phyloP scores from a whole-genome alignment of 2,888 invertebrate genomes.

The Orthonychiurus folsomi region DNA sequence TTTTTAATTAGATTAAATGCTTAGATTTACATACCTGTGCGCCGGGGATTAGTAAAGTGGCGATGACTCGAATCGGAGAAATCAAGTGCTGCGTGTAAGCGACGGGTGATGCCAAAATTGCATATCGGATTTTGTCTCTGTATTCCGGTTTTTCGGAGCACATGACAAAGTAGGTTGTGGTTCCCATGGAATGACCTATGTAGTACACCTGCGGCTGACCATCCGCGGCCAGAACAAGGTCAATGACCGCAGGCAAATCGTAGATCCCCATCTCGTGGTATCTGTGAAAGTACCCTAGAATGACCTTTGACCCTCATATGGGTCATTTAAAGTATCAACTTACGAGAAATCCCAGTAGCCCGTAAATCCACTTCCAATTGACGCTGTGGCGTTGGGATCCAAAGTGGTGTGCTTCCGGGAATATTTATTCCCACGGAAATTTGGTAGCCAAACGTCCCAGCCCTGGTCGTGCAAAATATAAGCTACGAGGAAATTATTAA shows the following conservation, averaged over 20 bases:
- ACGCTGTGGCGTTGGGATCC: slow-evolving; percentile 14
- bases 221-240: not conserved
- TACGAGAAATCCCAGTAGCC: slow-evolving; percentile 7
- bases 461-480: slow-evolving; percentile 45
- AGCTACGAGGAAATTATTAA: slow-evolving; percentile 22
- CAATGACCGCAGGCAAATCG: slow-evolving; percentile 10
- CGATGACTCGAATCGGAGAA: not conserved
- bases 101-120: not conserved
- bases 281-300: too few species aligned
- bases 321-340: not conserved
- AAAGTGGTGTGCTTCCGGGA: slow-evolving; percentile 42
- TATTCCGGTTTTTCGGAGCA: slow-evolving; percentile 7
- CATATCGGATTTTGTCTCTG: not conserved
- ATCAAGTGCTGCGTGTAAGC: not conserved
- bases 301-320: not conserved
- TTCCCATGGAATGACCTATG: slow-evolving; percentile 13
- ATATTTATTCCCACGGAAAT: slow-evolving; percentile 45
- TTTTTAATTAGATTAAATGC: not conserved
- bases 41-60: not conserved
- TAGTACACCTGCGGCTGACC: slow-evolving; percentile 5
- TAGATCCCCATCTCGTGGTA: slow-evolving; percentile 13
- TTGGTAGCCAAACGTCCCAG: slow-evolving; percentile 46
- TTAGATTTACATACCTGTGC: not conserved
- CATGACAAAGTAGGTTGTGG: slow-evolving; percentile 4
- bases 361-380: too few species aligned